These are phyloP conservation scores for Caenorhabditis macrosperma DNA, from an alignment of 2,888 invertebrate species.

Conservation along the genomic window DNA sequence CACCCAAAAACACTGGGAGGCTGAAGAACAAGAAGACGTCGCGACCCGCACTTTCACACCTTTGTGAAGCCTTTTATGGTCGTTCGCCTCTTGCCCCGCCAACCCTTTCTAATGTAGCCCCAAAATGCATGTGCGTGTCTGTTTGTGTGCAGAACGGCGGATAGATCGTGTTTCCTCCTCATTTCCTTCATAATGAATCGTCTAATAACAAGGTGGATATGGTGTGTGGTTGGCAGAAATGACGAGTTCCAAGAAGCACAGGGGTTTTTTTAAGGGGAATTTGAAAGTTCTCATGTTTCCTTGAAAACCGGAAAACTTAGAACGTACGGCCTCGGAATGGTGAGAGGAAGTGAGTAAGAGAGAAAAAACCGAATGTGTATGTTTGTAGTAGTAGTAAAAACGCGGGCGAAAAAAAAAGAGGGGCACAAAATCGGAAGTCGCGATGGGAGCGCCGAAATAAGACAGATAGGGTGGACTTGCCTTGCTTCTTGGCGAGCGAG, in stretches of 20 bases:
- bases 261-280: background rate
- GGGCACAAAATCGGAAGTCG: conserved; percentile 41
- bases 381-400: conserved; percentile 35
- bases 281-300: background rate
- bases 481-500: conserved; percentile 63
- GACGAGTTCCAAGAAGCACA: too few species aligned
- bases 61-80: conserved; percentile 43
- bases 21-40: background rate
- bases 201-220: conserved; percentile 16
- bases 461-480: conserved; percentile 56
- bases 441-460: conserved; percentile 35
- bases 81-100: conserved; percentile 4
- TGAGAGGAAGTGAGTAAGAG: background rate
- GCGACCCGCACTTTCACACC: conserved; percentile 33
- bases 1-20: conserved; percentile 17
- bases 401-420: conserved; percentile 30
- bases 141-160: conserved; percentile 39
- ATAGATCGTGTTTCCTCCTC: conserved; percentile 32
- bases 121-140: conserved; percentile 3
- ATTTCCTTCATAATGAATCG: conserved; percentile 17
- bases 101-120: conserved; percentile 12
- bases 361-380: conserved; percentile 21
- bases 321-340: background rate
- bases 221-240: too few species aligned
- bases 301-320: conserved; percentile 41